Conservation (phyloP, 1,140 invertebrate species). For the Panagrolaimus sp. region DNA sequence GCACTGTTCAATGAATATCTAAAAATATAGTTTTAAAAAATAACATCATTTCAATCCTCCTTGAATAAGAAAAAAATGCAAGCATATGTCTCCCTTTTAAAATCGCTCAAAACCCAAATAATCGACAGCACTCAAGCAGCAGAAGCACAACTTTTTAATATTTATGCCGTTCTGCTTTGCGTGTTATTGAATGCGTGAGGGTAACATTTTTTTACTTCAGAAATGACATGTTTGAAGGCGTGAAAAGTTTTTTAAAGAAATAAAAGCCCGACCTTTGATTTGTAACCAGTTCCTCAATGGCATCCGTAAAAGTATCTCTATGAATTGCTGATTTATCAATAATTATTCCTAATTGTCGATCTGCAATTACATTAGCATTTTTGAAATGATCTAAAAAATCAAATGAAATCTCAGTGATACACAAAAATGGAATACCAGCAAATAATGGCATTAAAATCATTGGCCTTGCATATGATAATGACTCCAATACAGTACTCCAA, state of each 20-base stretch:
- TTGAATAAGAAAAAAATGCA: too few relatives aligned
- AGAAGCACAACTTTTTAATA: too few relatives aligned
- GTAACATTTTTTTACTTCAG: too few relatives aligned
- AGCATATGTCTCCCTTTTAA: too few relatives aligned
- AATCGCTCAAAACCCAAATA: too few relatives aligned
- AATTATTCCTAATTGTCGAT: slow-evolving; percentile 30
- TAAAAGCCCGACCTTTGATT: neutral
- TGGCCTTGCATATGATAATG: slow-evolving; percentile 24
- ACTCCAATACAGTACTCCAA: slow-evolving; percentile 34
- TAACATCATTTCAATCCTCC: too few relatives aligned
- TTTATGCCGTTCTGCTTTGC: too few relatives aligned
- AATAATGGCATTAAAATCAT: slow-evolving; percentile 42
- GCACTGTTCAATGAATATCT: slow-evolving; percentile 13
- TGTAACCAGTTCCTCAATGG: slow-evolving; percentile 15
- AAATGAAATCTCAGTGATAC: too few relatives aligned
- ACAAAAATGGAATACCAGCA: slow-evolving; percentile 22
- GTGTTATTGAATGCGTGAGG: too few relatives aligned
- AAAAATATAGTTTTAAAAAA: neutral
- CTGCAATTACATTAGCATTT: slow-evolving; percentile 29
- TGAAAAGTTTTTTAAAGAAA: too few relatives aligned
- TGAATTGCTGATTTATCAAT: slow-evolving; percentile 26
- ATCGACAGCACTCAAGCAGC: too few relatives aligned
- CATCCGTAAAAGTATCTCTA: slow-evolving; percentile 28
- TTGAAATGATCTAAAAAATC: slow-evolving; percentile 34
- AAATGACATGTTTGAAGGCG: too few relatives aligned